Conservation (phyloP, 2,113 vertebrate species). For the Suncus etruscus region DNA sequence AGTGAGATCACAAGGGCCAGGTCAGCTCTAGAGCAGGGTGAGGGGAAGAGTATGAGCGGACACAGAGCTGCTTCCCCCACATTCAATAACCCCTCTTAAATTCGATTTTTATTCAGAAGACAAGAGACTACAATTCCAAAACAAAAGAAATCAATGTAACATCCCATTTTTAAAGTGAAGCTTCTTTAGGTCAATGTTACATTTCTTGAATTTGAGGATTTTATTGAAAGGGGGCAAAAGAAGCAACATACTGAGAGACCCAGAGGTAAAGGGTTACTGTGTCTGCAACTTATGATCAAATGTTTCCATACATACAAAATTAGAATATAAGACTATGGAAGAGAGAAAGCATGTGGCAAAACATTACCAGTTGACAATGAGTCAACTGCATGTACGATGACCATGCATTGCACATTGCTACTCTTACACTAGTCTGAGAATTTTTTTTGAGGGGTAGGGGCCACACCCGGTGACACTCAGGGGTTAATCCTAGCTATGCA, state of each 20-base stretch:
- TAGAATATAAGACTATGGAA: neutral
- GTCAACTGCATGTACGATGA: neutral
- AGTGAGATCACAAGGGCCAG: neutral
- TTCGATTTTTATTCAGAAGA: neutral
- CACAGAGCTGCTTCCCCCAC: neutral
- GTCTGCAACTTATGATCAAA: neutral
- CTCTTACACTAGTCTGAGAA: slow-evolving; percentile 6
- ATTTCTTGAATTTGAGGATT: slow-evolving; percentile 32
- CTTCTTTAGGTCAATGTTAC: neutral
- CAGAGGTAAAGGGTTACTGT: neutral
- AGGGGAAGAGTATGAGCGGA: neutral
- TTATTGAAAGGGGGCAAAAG: neutral
- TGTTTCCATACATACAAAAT: neutral
- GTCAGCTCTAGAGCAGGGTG: neutral
- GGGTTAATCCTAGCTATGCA: no score
- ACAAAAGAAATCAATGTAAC: slow-evolving; percentile 46
- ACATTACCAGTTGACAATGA: neutral
- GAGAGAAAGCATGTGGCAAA: neutral
- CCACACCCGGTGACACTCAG: no score
- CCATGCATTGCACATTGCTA: neutral
- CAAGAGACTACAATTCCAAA: slow-evolving; percentile 29
- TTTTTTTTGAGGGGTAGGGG: neutral
- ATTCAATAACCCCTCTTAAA: slow-evolving; percentile 4
- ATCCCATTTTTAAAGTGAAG: slow-evolving; percentile 46
- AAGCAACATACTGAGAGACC: neutral